Evolutionary conservation across 2,797 vertebrate species (phyloP), one percentile per base, ranked within the genome.

Genomic region (Falco naumanni): DNA sequence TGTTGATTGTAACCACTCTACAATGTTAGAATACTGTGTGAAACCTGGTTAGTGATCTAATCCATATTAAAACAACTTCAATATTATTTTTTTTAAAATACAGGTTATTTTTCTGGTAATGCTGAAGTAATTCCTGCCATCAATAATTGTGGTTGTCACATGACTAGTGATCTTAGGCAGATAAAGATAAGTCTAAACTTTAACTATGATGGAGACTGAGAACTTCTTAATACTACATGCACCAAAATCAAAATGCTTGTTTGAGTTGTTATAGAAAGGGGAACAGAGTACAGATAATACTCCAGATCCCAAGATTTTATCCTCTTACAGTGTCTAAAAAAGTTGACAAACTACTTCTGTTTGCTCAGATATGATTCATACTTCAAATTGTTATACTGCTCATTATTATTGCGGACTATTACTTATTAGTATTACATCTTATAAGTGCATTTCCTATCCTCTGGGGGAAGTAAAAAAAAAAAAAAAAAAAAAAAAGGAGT

Each of bases 261-360:
- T 37, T 69, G 6, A 70, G 2, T 11, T 86, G 18, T 21, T 41
- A 34, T 3, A 63, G 12, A 56, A 88, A 66, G n/a, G 8, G 4
- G 13, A 71, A 48, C 2, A 47, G 10, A 43, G 37, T 37, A 37
- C 37, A 37, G 33, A 34, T 89, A 63, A 51, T 20, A 45, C 2
- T 34, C 2, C 4, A 63, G 19, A 72, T 29, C 4, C 4, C 17
- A 71, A 64, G 5, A 37, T 29, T 88, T 78, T 45, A 59, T 31
- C 4, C 6, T 74, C 0, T 9, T 2, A 1, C 11, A 61, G 2
- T 17, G 10, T 16, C 31, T 33, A 5, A 66, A 76, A 56, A 51
- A 15, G 3, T 4, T 57, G 9, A 20, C 4, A 75, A 65, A 31
- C 2, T 47, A 2, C 3, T 37, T 92, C 6, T 51, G 1, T 28